These are phyloP conservation scores for Ametastegia equiseti DNA, from an alignment of 2,888 invertebrate species.

Conservation along the genomic window DNA sequence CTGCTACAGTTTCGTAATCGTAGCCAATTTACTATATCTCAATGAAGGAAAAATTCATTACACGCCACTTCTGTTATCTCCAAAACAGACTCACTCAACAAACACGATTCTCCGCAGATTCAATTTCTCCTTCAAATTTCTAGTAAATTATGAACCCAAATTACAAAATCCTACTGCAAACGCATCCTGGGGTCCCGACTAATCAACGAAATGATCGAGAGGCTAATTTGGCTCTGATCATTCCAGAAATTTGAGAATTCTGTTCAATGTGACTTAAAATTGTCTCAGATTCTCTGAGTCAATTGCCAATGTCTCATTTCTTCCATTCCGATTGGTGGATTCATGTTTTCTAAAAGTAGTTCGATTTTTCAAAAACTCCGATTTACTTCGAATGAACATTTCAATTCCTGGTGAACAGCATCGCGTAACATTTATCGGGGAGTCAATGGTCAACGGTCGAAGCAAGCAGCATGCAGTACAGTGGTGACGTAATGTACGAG, in stretches of 20 bases:
- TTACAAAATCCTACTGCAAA: too few relatives aligned
- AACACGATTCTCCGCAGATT: too few relatives aligned
- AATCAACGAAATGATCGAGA: neutral
- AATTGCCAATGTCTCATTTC: too few relatives aligned
- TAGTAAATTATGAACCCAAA: too few relatives aligned
- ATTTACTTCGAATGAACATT: neutral
- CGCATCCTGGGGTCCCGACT: too few relatives aligned
- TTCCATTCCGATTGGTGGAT: too few relatives aligned
- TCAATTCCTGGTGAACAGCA: constrained; percentile 21
- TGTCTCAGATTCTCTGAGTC: too few relatives aligned
- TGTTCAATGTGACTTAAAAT: neutral
- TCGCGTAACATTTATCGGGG: constrained; percentile 14
- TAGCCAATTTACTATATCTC: neutral
- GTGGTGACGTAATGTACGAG: constrained; percentile 56
- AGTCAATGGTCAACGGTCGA: constrained; percentile 42
- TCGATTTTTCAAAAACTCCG: neutral
- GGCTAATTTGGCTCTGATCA: neutral
- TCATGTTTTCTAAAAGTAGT: neutral
- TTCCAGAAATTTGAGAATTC: neutral
- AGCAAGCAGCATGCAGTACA: constrained; percentile 30
- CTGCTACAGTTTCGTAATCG: constrained; percentile 2
- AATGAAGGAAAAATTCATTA: constrained; percentile 26
- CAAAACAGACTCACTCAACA: neutral
- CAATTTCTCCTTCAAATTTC: too few relatives aligned
- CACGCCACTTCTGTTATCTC: neutral